Evolutionary conservation across 2,888 invertebrate species (phyloP).

Genomic region (Acanthococcus lagerstroemiae): DNA sequence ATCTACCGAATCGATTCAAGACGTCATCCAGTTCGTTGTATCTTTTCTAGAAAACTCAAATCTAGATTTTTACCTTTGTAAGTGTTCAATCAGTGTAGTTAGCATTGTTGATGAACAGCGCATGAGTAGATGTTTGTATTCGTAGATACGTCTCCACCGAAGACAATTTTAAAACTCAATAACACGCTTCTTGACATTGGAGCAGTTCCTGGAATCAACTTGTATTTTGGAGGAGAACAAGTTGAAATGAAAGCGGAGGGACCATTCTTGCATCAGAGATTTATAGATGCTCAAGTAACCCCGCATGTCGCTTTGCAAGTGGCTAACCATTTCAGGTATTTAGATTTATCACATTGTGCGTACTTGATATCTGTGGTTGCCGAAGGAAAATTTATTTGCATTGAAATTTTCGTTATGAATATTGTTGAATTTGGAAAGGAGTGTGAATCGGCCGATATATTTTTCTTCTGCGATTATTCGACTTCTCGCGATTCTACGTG

Average conservation of each 20-base stretch:
- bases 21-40: constrained; percentile 63
- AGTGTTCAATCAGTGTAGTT: constrained; percentile 42
- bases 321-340: constrained; percentile 43
- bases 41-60: constrained; percentile 56
- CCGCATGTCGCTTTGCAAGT: constrained; percentile 57
- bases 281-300: constrained; percentile 53
- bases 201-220: constrained; percentile 67
- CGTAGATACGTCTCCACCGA: constrained; percentile 76
- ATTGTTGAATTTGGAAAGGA: too few species aligned
- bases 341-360: too few species aligned
- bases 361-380: too few species aligned
- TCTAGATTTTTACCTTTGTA: constrained; percentile 67
- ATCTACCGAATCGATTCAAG: constrained; percentile 61
- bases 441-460: too few species aligned
- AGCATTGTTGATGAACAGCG: neutral
- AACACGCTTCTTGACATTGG: constrained; percentile 59
- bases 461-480: too few species aligned
- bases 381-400: too few species aligned
- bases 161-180: constrained; percentile 52
- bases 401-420: too few species aligned
- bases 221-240: constrained; percentile 52
- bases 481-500: too few species aligned
- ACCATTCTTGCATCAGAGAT: constrained; percentile 44
- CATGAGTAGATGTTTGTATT: constrained; percentile 34
- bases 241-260: constrained; percentile 35